Conservation (phyloP, 2,797 vertebrate genomes). For the Platalea minor region DNA sequence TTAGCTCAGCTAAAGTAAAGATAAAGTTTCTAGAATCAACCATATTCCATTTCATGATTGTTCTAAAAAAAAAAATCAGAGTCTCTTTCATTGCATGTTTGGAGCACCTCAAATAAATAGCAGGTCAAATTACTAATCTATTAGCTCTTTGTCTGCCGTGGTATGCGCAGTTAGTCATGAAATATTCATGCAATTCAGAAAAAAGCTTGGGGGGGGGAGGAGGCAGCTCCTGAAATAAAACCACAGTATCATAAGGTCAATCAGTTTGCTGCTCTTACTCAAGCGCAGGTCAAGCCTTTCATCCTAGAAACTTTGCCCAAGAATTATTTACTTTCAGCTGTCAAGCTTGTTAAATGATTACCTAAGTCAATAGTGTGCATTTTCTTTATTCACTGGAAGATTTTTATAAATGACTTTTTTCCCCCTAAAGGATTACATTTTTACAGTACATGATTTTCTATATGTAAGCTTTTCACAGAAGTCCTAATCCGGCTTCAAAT, state of each 20-base stretch:
- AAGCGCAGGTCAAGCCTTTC: not conserved
- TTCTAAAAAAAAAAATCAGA: constrained; percentile 26
- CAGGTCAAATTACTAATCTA: constrained; percentile 55
- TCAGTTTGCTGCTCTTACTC: not conserved
- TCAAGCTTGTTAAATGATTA: constrained; percentile 51
- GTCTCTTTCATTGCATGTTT: constrained; percentile 13
- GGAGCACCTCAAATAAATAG: constrained; percentile 44
- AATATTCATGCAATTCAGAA: constrained; percentile 59
- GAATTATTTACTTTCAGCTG: constrained; percentile 38
- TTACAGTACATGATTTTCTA: constrained; percentile 42
- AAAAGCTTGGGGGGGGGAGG: not conserved
- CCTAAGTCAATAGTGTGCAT: not conserved
- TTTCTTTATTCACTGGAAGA: constrained; percentile 13
- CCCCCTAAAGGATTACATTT: not conserved
- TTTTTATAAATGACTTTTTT: not conserved
- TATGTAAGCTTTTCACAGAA: constrained; percentile 28
- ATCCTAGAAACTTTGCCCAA: constrained; percentile 48
- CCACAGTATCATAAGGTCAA: constrained; percentile 16
- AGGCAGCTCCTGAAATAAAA: constrained; percentile 31
- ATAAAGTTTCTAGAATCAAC: constrained; percentile 49
- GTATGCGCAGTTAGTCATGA: constrained; percentile 30
- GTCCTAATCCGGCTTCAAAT: constrained; percentile 1
- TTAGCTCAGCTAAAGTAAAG: constrained; percentile 50
- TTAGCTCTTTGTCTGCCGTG: constrained; percentile 59
- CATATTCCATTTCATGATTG: constrained; percentile 27